These are phyloP conservation scores for Pseudanteris insignis DNA, from an alignment of 2,888 invertebrate genomes.

Conservation along the genomic window DNA sequence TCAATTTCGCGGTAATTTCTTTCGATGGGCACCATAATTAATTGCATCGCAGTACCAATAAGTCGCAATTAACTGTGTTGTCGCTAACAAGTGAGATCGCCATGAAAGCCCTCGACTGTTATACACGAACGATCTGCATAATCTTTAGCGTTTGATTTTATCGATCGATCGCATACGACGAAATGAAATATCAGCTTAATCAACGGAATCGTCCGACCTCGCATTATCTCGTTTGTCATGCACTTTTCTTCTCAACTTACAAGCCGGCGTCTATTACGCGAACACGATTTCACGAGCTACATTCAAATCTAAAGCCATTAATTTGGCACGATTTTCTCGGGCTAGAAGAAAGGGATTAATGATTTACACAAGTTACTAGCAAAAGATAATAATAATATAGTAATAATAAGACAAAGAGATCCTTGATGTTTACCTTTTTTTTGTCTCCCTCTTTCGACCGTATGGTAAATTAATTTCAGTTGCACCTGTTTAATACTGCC, in stretches of 20 bases:
- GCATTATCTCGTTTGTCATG: conserved; percentile 19
- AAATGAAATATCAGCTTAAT: conserved; percentile 33
- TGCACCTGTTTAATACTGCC: conserved; percentile 52
- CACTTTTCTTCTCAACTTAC: conserved; percentile 16
- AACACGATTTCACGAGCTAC: conserved; percentile 24
- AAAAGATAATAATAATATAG: too few species aligned
- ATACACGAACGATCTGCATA: conserved; percentile 34
- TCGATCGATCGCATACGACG: conserved; percentile 21
- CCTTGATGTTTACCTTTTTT: too few species aligned
- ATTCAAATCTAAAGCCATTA: too few species aligned
- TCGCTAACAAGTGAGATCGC: conserved; percentile 25
- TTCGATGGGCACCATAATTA: too few species aligned
- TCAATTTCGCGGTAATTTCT: too few species aligned
- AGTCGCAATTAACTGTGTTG: conserved; percentile 31
- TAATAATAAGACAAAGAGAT: too few species aligned
- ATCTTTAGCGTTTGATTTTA: conserved; percentile 16
- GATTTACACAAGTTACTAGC: too few species aligned
- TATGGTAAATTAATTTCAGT: conserved; percentile 29
- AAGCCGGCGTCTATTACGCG: conserved; percentile 31
- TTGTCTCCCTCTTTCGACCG: too few species aligned
- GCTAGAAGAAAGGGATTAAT: too few species aligned
- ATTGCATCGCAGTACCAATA: too few species aligned
- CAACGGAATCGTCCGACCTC: conserved; percentile 19
- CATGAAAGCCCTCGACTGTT: conserved; percentile 17
- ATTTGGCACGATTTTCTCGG: too few species aligned